Conservation (phyloP, 2,797 vertebrate genomes). For the Erethizon dorsatum region DNA sequence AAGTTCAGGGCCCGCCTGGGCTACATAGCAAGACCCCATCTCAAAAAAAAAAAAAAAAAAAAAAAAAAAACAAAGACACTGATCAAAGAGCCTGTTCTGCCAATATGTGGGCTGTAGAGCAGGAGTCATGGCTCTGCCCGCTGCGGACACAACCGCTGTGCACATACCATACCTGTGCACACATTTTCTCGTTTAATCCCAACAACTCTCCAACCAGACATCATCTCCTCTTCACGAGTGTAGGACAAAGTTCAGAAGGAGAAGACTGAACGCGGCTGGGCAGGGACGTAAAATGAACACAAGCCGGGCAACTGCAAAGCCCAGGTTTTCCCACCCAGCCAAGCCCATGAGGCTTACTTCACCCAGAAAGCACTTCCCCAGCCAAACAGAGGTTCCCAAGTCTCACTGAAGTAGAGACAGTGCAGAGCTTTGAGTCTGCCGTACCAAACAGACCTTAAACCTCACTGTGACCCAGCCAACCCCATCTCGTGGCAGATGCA, state of each 20-base stretch:
- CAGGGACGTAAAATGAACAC: background rate
- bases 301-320: background rate
- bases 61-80: background rate
- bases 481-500: background rate
- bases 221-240: background rate
- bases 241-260: background rate
- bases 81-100: too few relatives aligned
- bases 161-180: accelerated
- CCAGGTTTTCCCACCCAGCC: too few relatives aligned
- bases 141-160: background rate
- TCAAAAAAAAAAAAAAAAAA: background rate
- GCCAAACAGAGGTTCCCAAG: background rate
- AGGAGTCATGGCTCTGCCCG: accelerated
- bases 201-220: background rate
- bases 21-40: background rate
- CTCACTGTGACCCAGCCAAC: background rate
- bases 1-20: background rate
- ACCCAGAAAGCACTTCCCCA: background rate
- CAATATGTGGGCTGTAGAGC: background rate
- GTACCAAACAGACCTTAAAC: background rate
- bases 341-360: background rate
- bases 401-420: background rate
- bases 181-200: background rate
- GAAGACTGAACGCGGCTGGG: background rate
- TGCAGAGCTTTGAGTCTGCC: background rate